Base-by-base conservation (phyloP, 2,797 vertebrate genomes). In the Catostomus latipinnis region DNA sequence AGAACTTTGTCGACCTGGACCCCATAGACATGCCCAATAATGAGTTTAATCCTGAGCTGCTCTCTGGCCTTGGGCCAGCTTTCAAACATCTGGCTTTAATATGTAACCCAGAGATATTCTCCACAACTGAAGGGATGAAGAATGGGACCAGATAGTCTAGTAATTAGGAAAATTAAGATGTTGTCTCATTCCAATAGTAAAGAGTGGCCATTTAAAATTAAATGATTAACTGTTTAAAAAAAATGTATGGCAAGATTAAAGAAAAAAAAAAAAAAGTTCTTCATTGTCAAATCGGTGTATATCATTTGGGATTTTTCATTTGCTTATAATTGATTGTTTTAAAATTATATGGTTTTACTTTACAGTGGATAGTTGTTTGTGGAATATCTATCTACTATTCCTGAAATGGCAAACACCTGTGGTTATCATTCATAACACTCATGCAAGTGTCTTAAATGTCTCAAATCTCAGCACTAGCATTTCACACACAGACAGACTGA, bases 41-140 rank as follows among this genome's bases (percentile, higher is more conserved):
- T 0, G 13, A 50, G 6, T 83, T 87, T 56, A 43, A 80, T 18
- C 79, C 72, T 0, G 50, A 76, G 0, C 9, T 18, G 0, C 67
- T 91, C 0, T 5, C 79, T 6, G 57, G 89, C 11, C 81, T 91
- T 22, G 88, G 75, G 5, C 79, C 82, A 5, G 75, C 49, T 11
- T 92, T 91, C 74, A 85, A 73, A 0, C 3, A 74, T 0, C 86
- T 91, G 57, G 90, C 88, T 52, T 76, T 67, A 0, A 83, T 91
- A 65, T 90, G 87, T 63, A 70, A 46, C 14, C 74, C 71, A 22
- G 76, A 22, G 12, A 67, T 13, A 13, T 8, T 5, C 34, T n/a
- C 11, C 22, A 50, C 48, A 76, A 11, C 65, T 69, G 13, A 68
- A 68, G 46, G 12, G 14, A 58, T 14, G 18, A 57, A 58, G 53